Percentiles rank a stretch among this genome's conserved stretches.
phyloP scores from a whole-genome alignment of 2,113 vertebrate genomes.

The Otus sunia region DNA sequence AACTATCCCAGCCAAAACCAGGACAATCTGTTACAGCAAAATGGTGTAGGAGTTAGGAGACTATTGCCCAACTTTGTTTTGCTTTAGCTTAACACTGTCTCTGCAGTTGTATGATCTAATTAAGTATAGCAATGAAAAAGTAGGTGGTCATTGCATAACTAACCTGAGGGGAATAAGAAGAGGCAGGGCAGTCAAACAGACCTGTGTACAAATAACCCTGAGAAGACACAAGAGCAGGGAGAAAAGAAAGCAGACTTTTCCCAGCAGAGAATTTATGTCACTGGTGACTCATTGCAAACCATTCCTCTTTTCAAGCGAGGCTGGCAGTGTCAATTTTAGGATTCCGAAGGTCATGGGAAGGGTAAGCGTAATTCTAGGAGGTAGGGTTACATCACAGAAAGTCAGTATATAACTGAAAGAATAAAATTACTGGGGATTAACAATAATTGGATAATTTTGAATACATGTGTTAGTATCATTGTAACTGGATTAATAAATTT shows the following conservation, averaged over 20 bases:
- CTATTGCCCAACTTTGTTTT: neutral
- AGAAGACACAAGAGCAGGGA: neutral
- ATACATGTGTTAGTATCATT: neutral
- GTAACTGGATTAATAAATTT: constrained; percentile 15
- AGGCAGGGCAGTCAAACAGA: neutral
- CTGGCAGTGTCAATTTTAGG: neutral
- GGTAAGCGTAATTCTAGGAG: neutral
- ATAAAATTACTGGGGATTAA: neutral
- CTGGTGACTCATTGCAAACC: neutral
- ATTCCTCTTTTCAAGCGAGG: neutral
- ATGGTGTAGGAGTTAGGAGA: neutral
- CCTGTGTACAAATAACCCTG: neutral
- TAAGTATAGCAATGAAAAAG: neutral
- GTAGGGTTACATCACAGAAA: neutral
- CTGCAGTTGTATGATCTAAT: neutral
- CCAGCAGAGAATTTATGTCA: neutral
- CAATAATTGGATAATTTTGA: constrained; percentile 1
- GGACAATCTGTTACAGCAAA: neutral
- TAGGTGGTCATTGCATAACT: neutral
- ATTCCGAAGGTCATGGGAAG: neutral
- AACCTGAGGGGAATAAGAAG: neutral
- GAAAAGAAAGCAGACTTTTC: neutral
- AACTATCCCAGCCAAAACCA: too few species aligned
- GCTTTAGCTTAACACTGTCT: neutral
- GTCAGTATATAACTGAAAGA: neutral